A percentile compares a stretch with the other conserved stretches of the same genome.
phyloP scores from a whole-genome alignment of 2,113 vertebrate species.

The Heterotilapia buettikoferi region DNA sequence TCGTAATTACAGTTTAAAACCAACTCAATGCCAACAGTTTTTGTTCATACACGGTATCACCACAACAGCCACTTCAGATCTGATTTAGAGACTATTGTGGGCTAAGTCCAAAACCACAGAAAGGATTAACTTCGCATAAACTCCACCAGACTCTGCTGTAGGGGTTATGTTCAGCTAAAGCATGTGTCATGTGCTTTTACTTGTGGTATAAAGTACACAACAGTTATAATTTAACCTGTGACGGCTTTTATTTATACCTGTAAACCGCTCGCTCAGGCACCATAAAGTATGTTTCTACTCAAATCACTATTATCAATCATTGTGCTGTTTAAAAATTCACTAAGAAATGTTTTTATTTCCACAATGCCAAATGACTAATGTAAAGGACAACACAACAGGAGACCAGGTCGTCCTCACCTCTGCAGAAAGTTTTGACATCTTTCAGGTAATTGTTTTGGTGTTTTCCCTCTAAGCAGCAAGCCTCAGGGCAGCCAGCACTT shows the following conservation, averaged over 20 bases:
- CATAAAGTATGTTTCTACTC: neutral
- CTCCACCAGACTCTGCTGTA: neutral
- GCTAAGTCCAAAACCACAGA: neutral
- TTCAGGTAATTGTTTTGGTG: neutral
- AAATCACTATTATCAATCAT: neutral
- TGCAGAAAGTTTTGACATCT: fast-evolving
- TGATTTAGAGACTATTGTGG: neutral
- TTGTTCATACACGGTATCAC: neutral
- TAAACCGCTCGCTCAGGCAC: neutral
- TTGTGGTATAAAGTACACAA: neutral
- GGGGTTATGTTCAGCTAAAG: neutral
- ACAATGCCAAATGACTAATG: neutral
- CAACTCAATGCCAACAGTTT: neutral
- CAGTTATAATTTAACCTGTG: neutral
- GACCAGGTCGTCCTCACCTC: neutral
- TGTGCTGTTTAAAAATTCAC: neutral
- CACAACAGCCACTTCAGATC: neutral
- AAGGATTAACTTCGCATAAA: constrained; percentile 36
- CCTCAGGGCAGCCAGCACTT: neutral
- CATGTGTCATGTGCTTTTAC: neutral
- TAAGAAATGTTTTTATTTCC: neutral
- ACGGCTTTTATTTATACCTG: neutral
- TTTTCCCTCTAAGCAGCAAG: neutral
- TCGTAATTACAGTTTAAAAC: neutral
- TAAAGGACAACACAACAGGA: neutral